Conservation (phyloP, 1,140 invertebrate genomes). For the Drusus annulatus region DNA sequence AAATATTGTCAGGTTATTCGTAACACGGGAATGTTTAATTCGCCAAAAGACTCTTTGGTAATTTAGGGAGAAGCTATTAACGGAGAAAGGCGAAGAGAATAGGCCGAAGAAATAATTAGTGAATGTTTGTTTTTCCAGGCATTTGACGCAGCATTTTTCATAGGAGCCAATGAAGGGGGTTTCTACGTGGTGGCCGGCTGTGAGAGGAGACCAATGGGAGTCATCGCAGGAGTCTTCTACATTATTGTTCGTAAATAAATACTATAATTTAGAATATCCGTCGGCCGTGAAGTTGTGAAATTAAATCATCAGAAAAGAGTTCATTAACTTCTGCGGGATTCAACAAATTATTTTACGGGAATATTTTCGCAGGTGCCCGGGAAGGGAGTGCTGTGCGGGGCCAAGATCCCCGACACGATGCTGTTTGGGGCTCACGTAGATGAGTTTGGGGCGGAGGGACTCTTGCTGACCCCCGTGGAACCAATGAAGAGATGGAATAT, state of each 20-base stretch:
- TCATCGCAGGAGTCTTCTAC: slow-evolving; percentile 74
- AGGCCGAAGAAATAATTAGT: no score
- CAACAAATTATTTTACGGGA: background rate
- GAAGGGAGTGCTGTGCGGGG: slow-evolving; percentile 77
- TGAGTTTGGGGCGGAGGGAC: slow-evolving; percentile 76
- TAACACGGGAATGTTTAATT: no score
- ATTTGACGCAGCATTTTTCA: slow-evolving; percentile 77
- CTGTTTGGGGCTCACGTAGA: slow-evolving; percentile 72
- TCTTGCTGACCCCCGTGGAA: slow-evolving; percentile 74
- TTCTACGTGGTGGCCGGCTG: slow-evolving; percentile 71
- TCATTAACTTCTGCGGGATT: background rate
- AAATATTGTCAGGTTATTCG: no score
- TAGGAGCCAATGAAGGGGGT: slow-evolving; percentile 69
- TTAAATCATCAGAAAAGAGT: no score
- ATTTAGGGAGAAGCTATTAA: no score
- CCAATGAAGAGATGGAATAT: slow-evolving; percentile 80
- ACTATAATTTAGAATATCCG: no score
- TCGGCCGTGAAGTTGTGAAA: no score
- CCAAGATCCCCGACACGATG: slow-evolving; percentile 77
- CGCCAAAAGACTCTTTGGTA: no score
- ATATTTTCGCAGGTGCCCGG: slow-evolving; percentile 71
- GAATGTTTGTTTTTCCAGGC: slow-evolving; percentile 66
- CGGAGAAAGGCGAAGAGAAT: no score
- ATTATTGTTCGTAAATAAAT: slow-evolving; percentile 66
- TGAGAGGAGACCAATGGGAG: slow-evolving; percentile 71